These are phyloP conservation scores for Capitella teleta DNA, from an alignment of 1,140 invertebrate species.

Conservation along the genomic window DNA sequence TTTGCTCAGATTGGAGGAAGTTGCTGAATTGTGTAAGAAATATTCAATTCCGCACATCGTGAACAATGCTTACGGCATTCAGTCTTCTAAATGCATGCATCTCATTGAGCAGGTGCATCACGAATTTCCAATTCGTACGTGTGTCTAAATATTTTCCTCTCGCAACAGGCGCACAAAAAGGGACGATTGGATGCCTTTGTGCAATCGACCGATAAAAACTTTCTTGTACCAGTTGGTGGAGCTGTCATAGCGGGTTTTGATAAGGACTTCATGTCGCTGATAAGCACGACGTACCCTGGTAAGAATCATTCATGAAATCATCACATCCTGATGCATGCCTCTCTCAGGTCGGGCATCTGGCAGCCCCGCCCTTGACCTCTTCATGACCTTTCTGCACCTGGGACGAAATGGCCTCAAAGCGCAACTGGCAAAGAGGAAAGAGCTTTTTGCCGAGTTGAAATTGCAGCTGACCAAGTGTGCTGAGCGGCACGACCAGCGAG, in stretches of 20 bases:
- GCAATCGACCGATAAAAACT: slow-evolving; percentile 82
- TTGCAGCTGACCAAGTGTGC: slow-evolving; percentile 51
- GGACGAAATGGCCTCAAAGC: slow-evolving; percentile 58
- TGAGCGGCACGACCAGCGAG: slow-evolving; percentile 50
- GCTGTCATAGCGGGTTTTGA: slow-evolving; percentile 68
- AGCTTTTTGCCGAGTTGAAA: slow-evolving; percentile 56
- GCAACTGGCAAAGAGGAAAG: slow-evolving; percentile 53
- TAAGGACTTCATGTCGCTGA: slow-evolving; percentile 51
- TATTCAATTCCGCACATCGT: slow-evolving; percentile 65
- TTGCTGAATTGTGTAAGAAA: slow-evolving; percentile 53
- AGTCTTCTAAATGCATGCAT: slow-evolving; percentile 59
- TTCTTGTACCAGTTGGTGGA: slow-evolving; percentile 78
- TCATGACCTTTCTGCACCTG: slow-evolving; percentile 67
- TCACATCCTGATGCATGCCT: neutral
- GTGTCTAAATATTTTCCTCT: neutral
- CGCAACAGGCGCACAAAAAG: slow-evolving; percentile 35
- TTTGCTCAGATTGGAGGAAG: slow-evolving; percentile 33
- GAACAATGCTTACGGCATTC: slow-evolving; percentile 83
- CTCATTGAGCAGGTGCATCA: slow-evolving; percentile 59
- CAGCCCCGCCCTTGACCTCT: slow-evolving; percentile 62
- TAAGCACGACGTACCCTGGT: slow-evolving; percentile 68
- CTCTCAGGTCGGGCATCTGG: slow-evolving; percentile 57
- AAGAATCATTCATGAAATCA: slow-evolving; percentile 7
- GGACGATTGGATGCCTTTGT: slow-evolving; percentile 70
- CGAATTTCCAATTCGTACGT: no score